Conservation (phyloP, 30 jellyfish, hydroid and myxozoan genomes). For the Aurelia sp. region DNA sequence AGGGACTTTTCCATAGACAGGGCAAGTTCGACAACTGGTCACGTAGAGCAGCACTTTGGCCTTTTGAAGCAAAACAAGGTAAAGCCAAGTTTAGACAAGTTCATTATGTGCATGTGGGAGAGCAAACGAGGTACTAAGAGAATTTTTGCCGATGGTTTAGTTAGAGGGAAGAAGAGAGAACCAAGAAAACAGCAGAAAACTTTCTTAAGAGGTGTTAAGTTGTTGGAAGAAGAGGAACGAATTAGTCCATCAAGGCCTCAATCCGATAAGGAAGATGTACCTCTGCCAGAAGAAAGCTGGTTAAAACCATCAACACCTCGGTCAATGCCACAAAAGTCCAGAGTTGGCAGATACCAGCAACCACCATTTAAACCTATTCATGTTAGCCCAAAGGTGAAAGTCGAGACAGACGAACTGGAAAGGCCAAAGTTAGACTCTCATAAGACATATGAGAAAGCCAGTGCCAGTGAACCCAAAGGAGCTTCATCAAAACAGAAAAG, state of each 20-base stretch:
- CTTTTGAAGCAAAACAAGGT: neutral
- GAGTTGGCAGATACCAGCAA: neutral
- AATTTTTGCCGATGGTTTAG: neutral
- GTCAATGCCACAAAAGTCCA: neutral
- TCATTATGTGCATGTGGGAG: neutral
- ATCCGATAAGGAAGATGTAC: neutral
- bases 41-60: neutral
- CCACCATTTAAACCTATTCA: neutral
- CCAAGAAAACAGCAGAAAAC: neutral
- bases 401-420: no score
- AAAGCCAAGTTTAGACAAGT: neutral
- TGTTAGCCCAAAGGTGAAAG: no score
- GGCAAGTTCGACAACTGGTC: conserved; percentile 5
- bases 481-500: no score
- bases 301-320: neutral
- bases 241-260: neutral
- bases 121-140: neutral
- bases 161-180: neutral
- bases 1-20: neutral
- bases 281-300: neutral
- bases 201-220: neutral
- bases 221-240: neutral
- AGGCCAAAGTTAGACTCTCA: no score
- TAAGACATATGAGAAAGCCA: no score
- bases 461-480: no score